Base-by-base conservation (phyloP, 2,113 vertebrate genomes). In the Neomonachus schauinslandi region DNA sequence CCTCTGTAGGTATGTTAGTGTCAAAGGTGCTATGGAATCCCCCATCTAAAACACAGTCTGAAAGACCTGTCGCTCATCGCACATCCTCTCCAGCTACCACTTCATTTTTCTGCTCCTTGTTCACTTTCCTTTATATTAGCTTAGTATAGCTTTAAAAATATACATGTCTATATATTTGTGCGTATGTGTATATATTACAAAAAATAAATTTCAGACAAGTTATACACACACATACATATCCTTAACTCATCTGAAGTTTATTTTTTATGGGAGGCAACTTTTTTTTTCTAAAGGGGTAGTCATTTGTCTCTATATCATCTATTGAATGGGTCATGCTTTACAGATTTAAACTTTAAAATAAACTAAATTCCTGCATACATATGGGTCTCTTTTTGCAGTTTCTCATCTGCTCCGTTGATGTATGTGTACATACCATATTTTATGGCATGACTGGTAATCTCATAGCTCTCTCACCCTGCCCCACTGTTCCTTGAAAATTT, bases 341-440 rank as follows among this genome's bases (percentile, higher is more conserved):
- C 14, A 33, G 39, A 10, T 59, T 61, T 88, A 59, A 92, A 65
- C 59, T 87, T 88, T 51, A 39, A 92, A 90, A 90, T 95, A 86
- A 91, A 65, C 11, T 42, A 9, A 55, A 28, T 84, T 74, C 15
- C 5, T 69, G 61, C 16, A 6, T 65, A 12, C 24, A 28, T 33
- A 0, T 76, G 51, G 31, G 8, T 59, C 51, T 77, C 24, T 91
- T 8, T 51, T 10, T 36, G 31, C 26, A 77, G 87, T 69, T 69
- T 83, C 42, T 87, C 26, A 14, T 65, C 46, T 95, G 13, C 51
- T 22, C 21, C 22, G 9, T n/a, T 21, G 33, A 7, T 61, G 4
- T 51, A 9, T n/a, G 55, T 88, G n/a, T 4, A 59, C 1, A 0
- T 5, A 14, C 33, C 15, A 1, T 0, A 0, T 71, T 51, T 83